Base-by-base conservation (phyloP, 2,888 invertebrate genomes). In the Aethes cnicana region DNA sequence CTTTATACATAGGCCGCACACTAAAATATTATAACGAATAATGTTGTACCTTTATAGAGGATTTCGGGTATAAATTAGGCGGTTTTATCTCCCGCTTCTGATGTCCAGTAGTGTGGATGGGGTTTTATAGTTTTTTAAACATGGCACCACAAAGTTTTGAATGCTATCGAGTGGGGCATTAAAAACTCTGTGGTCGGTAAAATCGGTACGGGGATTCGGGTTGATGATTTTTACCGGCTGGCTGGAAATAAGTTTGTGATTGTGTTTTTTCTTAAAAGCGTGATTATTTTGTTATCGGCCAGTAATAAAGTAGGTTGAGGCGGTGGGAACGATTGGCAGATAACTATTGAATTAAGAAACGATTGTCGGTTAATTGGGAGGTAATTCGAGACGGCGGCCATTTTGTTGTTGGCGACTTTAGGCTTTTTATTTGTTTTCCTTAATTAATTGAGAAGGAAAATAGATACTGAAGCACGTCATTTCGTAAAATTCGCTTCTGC, bases 111-210 rank as follows among this genome's bases (percentile, higher is more conserved):
- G 69, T 72, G 57, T 63, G 62, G 67, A 65, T 62, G 62, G 61
- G 56, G 74, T 77, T 83, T 84, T 83, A 84, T 82, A 78, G 84
- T 79, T 83, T 84, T 84, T 84, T 83, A 84, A 84, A 83, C 81
- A 81, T 77, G 44, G 39, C 52, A 50, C 37, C 26, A 20, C 46
- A 46, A 52, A 33, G 32, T 52, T 25, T 39, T 9, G n/a, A 25
- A 25, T 39, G 39, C 39, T 5, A 6, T 16, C 23, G 7, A 28
- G 9, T n/a, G n/a, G n/a, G n/a, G n/a, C n/a, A n/a, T n/a, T n/a
- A 28, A 6, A 11, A 11, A 6, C 11, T 9, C 12, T 28, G 16
- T 12, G 6, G 14, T 25, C 16, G n/a, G 3, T 44, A 14, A 6
- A 50, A 44, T 37, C 37, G 11, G 35, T 50, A 21, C 17, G 42